Base-by-base conservation (phyloP, 2,113 vertebrate species). In the Apodemus speciosus region DNA sequence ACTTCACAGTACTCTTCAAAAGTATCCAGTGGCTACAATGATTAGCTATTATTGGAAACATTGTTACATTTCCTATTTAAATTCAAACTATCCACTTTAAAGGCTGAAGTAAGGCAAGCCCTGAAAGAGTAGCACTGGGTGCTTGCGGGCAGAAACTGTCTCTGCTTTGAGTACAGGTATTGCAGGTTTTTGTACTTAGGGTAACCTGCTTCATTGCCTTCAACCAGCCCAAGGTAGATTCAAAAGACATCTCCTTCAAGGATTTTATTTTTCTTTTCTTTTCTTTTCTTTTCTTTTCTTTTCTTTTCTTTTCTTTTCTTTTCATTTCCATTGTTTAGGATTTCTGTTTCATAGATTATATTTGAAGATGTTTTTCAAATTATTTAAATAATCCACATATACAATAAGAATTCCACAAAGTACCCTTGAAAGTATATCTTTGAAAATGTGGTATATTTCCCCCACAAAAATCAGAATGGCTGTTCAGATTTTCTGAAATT, bases 301-400 rank as follows among this genome's bases (percentile, higher is more conserved):
- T 60, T 92, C 91, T 35, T 51, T 56, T 15, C 4, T 4, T 60
- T 21, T 58, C 58, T 85, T 32, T 2, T 27, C 27, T 60, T 80
- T 84, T 51, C n/a, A n/a, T 6, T 35, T 40, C 60, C n/a, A n/a
- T n/a, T 92, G 91, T 35, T 56, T 68, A 93, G 11, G 27, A 68
- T 49, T 27, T 15, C 13, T 49, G 16, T 92, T 71, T 90, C 30
- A 84, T 11, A 84, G 0, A 30, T 0, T 4, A 0, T 60, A 90
- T 71, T 68, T 9, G 0, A 69, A 92, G 14, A 46, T 93, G 8
- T 73, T 93, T 95, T 68, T 35, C 38, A 81, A 80, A 60, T 56
- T 60, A 25, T 6, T n/a, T 87, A 66, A 96, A 89, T 43, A 95
- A 91, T 30, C 95, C 3, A 2, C 89, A 87, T 83, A 73, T 23